phyloP scores from a whole-genome alignment of 2,797 vertebrate species.

The Melanotaenia maccullochi region DNA sequence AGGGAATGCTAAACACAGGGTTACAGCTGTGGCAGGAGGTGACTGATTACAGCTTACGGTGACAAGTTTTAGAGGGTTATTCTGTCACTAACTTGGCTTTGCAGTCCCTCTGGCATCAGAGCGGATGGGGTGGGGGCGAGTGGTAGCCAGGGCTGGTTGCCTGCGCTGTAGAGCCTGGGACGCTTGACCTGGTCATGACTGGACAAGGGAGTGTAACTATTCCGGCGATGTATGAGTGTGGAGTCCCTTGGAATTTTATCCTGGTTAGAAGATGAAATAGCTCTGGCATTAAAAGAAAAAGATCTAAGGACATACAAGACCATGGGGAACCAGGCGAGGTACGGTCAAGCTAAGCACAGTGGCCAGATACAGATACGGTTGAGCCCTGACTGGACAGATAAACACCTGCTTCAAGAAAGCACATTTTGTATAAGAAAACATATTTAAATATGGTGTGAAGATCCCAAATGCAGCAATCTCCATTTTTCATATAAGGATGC shows the following conservation, averaged over 20 bases:
- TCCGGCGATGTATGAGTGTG: constrained; percentile 90
- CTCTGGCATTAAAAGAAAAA: constrained; percentile 71
- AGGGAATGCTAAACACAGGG: constrained; percentile 58
- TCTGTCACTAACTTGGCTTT: constrained; percentile 89
- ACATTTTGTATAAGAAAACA: neutral
- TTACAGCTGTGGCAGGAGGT: constrained; percentile 50
- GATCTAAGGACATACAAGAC: constrained; percentile 42
- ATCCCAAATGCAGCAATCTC: constrained; percentile 12
- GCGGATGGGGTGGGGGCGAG: constrained; percentile 85
- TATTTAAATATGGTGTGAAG: neutral
- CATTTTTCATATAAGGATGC: constrained; percentile 26
- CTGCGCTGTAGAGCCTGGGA: constrained; percentile 93
- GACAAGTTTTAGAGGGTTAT: constrained; percentile 59
- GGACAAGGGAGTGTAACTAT: constrained; percentile 96
- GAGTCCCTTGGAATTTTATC: constrained; percentile 82
- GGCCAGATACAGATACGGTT: neutral
- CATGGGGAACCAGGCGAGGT: constrained; percentile 36
- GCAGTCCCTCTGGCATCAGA: constrained; percentile 87
- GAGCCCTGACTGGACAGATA: constrained; percentile 10
- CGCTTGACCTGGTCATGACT: constrained; percentile 91
- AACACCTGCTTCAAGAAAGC: constrained; percentile 9
- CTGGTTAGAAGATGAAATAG: constrained; percentile 85
- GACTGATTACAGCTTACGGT: constrained; percentile 52
- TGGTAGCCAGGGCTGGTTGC: constrained; percentile 90
- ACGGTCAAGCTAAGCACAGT: constrained; percentile 22